Conservation (phyloP, 1,140 invertebrate genomes). For the Atta texana region DNA sequence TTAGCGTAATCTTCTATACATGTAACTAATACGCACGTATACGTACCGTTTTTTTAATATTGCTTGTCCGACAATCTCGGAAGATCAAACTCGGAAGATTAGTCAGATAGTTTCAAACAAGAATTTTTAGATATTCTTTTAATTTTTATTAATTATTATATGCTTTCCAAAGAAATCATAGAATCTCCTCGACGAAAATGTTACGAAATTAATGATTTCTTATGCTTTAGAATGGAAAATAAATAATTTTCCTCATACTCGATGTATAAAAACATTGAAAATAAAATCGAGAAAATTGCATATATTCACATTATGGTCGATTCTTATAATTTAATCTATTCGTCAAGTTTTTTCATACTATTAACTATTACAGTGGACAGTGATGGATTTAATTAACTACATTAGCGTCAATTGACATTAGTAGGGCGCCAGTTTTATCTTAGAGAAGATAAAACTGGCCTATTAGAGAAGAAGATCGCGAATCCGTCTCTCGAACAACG, state of each 20-base stretch:
- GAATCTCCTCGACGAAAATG: neutral
- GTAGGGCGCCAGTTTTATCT: neutral
- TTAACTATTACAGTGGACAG: neutral
- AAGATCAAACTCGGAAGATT: neutral
- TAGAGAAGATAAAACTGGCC: too few species aligned
- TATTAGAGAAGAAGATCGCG: neutral
- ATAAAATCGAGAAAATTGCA: neutral
- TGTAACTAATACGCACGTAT: neutral
- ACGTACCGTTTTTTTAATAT: neutral
- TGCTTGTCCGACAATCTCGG: neutral
- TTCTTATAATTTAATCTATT: neutral
- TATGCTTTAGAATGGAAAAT: neutral
- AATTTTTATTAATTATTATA: neutral
- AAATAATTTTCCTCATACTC: neutral
- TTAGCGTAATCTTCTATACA: neutral
- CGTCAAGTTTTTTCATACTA: neutral
- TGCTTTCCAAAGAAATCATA: neutral
- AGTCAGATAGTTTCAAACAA: too few species aligned
- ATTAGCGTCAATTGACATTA: neutral
- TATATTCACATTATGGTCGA: neutral
- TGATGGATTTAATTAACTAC: constrained; percentile 11
- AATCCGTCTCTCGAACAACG: constrained; percentile 7
- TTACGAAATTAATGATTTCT: neutral
- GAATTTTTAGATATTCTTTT: neutral
- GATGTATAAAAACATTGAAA: neutral